A percentile compares a stretch with the other conserved stretches of the same genome.
phyloP scores from a whole-genome alignment of 2,888 invertebrate species.

The Cephus pulcher region DNA sequence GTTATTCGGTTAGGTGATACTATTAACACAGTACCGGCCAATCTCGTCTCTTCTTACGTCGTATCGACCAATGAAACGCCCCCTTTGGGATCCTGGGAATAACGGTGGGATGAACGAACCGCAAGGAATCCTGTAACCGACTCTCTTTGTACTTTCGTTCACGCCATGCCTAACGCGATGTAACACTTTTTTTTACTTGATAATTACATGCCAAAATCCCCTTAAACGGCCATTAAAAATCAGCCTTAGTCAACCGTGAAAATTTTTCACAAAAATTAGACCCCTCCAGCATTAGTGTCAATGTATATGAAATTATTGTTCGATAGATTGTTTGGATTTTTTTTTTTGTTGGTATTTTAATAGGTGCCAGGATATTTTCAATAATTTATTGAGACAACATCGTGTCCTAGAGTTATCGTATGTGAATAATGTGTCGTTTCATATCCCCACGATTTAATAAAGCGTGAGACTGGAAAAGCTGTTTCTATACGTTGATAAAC shows the following conservation, averaged over 20 bases:
- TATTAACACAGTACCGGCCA: slow-evolving; percentile 24
- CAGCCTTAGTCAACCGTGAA: slow-evolving; percentile 44
- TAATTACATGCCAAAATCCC: slow-evolving; percentile 61
- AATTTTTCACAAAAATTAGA: slow-evolving; percentile 43
- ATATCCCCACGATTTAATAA: slow-evolving; percentile 28
- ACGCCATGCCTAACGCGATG: slow-evolving; percentile 23
- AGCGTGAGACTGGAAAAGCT: slow-evolving; percentile 34
- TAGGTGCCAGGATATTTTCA: neutral
- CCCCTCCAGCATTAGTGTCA: neutral
- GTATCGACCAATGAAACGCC: slow-evolving; percentile 24
- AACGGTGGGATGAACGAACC: slow-evolving; percentile 28
- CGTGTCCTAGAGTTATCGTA: slow-evolving; percentile 12
- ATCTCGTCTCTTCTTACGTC: slow-evolving; percentile 12
- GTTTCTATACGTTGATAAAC: slow-evolving; percentile 35
- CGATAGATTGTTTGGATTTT: neutral
- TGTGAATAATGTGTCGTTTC: slow-evolving; percentile 4
- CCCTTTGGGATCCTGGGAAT: slow-evolving; percentile 10
- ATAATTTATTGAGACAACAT: neutral
- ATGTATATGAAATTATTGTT: neutral
- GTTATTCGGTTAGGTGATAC: slow-evolving; percentile 44
- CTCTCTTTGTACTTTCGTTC: slow-evolving; percentile 44
- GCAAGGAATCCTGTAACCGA: slow-evolving; percentile 55
- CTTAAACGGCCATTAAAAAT: slow-evolving; percentile 62
- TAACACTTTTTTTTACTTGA: slow-evolving; percentile 29
- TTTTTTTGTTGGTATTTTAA: neutral